A percentile compares a stretch with the other conserved stretches of the same genome.
Conservation (phyloP, 2,888 invertebrate species). For the Microplitis deprimator region DNA sequence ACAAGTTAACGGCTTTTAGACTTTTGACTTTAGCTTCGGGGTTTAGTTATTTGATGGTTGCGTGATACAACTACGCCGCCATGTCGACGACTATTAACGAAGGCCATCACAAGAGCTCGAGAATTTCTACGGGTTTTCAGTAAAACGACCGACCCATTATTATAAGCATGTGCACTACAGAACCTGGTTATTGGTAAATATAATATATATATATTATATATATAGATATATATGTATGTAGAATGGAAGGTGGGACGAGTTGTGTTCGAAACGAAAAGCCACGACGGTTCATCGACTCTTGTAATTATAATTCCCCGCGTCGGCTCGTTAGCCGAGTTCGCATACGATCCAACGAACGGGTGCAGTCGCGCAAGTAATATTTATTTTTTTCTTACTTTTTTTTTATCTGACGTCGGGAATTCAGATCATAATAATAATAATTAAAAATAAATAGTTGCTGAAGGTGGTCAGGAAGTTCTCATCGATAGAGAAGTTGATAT, state of each 20-base stretch:
- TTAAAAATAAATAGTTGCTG: conserved; percentile 44
- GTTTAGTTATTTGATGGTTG: neutral
- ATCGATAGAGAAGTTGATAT: neutral
- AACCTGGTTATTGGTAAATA: neutral
- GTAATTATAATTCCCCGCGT: conserved; percentile 53
- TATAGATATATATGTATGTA: neutral
- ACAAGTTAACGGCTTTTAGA: neutral
- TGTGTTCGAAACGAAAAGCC: conserved; percentile 32
- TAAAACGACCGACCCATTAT: conserved; percentile 8
- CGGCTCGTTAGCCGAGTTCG: conserved; percentile 52
- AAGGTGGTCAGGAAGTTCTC: conserved; percentile 35
- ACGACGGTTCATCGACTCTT: conserved; percentile 45
- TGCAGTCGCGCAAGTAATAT: conserved; percentile 28
- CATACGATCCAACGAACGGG: conserved; percentile 33
- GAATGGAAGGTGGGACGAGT: neutral
- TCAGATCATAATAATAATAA: conserved; percentile 21
- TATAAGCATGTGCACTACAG: conserved; percentile 10
- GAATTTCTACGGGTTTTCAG: conserved; percentile 6
- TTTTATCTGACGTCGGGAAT: neutral
- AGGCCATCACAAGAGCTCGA: neutral
- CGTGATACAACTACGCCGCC: neutral
- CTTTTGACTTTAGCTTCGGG: neutral
- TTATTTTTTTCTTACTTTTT: conserved; percentile 11
- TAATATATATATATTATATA: neutral
- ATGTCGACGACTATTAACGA: neutral